phyloP scores from a whole-genome alignment of 2,888 invertebrate genomes.

The Pegoplata infirma region DNA sequence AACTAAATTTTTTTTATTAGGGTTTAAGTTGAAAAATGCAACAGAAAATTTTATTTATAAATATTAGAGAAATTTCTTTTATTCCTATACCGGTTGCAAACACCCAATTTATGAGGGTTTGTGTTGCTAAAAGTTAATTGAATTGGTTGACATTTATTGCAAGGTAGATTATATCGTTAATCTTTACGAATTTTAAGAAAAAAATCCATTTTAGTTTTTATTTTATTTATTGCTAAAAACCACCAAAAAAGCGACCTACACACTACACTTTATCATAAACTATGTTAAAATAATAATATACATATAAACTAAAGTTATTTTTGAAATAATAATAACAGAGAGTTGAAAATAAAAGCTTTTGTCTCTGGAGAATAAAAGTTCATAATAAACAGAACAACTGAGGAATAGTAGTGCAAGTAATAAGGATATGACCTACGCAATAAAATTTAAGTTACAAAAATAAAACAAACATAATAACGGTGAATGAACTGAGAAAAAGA shows the following conservation, averaged over 20 bases:
- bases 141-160: too few species aligned
- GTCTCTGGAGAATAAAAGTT: constrained; percentile 18
- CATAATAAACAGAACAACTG: neutral
- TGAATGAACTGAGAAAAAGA: neutral
- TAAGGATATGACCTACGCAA: constrained; percentile 61
- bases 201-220: too few species aligned
- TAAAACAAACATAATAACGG: neutral
- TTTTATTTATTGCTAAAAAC: too few species aligned
- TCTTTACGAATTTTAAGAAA: too few species aligned
- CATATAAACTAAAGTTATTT: neutral
- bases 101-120: too few species aligned
- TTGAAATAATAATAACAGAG: neutral
- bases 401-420: constrained; percentile 26
- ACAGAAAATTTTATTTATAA: too few species aligned
- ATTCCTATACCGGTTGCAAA: too few species aligned
- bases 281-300: constrained; percentile 24
- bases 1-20: too few species aligned
- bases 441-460: constrained; percentile 19
- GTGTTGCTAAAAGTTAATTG: too few species aligned
- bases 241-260: neutral
- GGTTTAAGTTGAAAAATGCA: too few species aligned
- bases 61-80: too few species aligned
- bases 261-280: constrained; percentile 2
- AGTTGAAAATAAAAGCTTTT: constrained; percentile 40
- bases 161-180: too few species aligned